A percentile compares a stretch with the other conserved stretches of the same genome.
These are phyloP conservation scores for Coregonus suidteri DNA, from an alignment of 2,797 vertebrate genomes.

Conservation along the genomic window DNA sequence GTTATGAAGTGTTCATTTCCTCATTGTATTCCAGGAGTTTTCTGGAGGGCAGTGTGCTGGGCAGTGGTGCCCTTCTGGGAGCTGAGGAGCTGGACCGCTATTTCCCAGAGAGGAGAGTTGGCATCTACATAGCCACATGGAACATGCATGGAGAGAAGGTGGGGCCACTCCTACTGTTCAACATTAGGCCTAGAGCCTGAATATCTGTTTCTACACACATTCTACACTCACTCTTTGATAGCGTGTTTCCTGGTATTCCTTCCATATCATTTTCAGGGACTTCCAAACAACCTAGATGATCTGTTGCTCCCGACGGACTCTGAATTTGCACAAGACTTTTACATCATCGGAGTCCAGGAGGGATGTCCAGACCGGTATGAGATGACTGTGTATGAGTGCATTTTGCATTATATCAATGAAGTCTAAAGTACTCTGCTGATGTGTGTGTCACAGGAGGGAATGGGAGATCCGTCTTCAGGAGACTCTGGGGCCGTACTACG, in stretches of 20 bases:
- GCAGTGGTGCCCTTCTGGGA: constrained; percentile 89
- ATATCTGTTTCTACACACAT: background rate
- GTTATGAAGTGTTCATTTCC: background rate
- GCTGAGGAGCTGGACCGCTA: constrained; percentile 92
- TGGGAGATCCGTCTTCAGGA: constrained; percentile 96
- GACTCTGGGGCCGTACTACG: constrained; percentile 91
- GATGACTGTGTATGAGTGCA: background rate
- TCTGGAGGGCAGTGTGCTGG: constrained; percentile 92
- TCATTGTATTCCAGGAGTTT: constrained; percentile 75
- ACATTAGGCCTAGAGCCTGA: background rate
- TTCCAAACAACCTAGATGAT: constrained; percentile 88
- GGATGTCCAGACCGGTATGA: constrained; percentile 92
- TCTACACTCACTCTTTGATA: background rate
- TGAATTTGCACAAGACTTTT: constrained; percentile 93
- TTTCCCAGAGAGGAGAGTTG: constrained; percentile 87
- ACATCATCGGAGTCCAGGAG: constrained; percentile 93
- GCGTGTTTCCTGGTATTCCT: background rate
- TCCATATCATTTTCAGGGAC: constrained; percentile 73
- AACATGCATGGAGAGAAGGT: constrained; percentile 99
- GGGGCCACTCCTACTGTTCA: background rate
- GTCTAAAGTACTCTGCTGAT: background rate
- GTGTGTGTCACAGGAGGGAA: constrained; percentile 80
- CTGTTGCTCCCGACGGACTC: constrained; percentile 90
- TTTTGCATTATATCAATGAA: background rate
- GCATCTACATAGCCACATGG: constrained; percentile 91